Conservation (phyloP, 2,888 invertebrate species). For the Homarus gammarus region DNA sequence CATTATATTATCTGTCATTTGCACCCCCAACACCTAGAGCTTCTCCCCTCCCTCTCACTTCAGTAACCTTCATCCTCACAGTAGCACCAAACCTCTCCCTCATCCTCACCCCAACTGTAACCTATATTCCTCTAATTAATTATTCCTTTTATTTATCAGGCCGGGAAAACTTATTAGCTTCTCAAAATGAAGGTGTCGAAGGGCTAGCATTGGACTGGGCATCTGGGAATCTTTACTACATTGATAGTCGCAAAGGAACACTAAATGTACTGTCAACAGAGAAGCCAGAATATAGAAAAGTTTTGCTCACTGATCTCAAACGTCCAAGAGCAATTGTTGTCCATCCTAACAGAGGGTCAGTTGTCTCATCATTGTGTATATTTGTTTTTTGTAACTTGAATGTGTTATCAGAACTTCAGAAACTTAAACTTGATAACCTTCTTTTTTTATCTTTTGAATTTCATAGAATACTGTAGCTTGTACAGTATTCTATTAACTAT, state of each 20-base stretch:
- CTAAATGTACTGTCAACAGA: slow-evolving; percentile 94
- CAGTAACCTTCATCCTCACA: no score
- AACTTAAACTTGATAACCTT: no score
- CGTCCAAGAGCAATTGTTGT: slow-evolving; percentile 97
- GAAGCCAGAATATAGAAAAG: slow-evolving; percentile 90
- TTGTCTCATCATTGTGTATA: not conserved
- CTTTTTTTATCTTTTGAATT: not conserved
- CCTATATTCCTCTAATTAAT: not conserved
- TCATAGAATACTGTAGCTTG: not conserved
- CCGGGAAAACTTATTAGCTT: slow-evolving; percentile 93
- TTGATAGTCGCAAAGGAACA: slow-evolving; percentile 95
- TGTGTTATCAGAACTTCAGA: no score
- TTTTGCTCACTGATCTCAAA: slow-evolving; percentile 91
- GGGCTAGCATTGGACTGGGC: slow-evolving; percentile 97
- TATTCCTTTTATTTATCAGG: slow-evolving; percentile 78
- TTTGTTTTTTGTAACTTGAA: no score
- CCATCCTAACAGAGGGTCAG: slow-evolving; percentile 92
- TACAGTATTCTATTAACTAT: not conserved
- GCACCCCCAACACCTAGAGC: no score
- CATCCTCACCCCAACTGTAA: no score
- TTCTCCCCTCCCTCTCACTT: no score
- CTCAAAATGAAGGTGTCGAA: slow-evolving; percentile 98
- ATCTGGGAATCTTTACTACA: slow-evolving; percentile 95
- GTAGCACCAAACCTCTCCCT: no score
- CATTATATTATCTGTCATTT: no score